These are phyloP conservation scores for Prionace glauca DNA, from an alignment of 2,797 vertebrate species.

Conservation along the genomic window DNA sequence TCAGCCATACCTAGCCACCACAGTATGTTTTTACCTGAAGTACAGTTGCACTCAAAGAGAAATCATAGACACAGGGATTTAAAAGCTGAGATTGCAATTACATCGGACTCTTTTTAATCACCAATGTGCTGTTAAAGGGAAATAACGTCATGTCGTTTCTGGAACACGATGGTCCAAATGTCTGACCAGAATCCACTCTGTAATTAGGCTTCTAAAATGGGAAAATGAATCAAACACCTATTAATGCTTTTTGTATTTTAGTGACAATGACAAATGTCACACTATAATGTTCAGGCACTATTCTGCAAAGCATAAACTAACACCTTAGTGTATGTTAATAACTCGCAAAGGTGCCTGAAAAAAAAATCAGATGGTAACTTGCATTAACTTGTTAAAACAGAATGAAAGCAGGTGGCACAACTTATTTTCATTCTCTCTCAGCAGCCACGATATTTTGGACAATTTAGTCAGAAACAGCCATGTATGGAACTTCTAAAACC, in stretches of 20 bases:
- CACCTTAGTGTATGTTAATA: not conserved
- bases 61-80: not conserved
- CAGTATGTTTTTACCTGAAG: not conserved
- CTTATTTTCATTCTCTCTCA: not conserved
- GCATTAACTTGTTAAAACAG: not conserved
- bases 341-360: not conserved
- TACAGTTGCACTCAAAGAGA: not conserved
- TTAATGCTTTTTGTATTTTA: not conserved
- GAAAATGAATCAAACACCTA: not conserved
- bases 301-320: not conserved
- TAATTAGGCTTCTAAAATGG: not conserved
- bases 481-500: not conserved
- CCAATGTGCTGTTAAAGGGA: not conserved
- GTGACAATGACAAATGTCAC: not conserved
- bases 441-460: not conserved
- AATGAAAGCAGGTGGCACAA: not conserved
- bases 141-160: not conserved
- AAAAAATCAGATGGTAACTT: not conserved
- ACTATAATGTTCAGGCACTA: not conserved
- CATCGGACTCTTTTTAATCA: not conserved
- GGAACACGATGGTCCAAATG: not conserved
- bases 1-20: not conserved
- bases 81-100: not conserved
- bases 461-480: not conserved
- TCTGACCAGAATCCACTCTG: not conserved